A percentile compares a stretch with the other conserved stretches of the same genome.
Conservation (phyloP, 1,140 invertebrate species). For the Linepithema humile region DNA sequence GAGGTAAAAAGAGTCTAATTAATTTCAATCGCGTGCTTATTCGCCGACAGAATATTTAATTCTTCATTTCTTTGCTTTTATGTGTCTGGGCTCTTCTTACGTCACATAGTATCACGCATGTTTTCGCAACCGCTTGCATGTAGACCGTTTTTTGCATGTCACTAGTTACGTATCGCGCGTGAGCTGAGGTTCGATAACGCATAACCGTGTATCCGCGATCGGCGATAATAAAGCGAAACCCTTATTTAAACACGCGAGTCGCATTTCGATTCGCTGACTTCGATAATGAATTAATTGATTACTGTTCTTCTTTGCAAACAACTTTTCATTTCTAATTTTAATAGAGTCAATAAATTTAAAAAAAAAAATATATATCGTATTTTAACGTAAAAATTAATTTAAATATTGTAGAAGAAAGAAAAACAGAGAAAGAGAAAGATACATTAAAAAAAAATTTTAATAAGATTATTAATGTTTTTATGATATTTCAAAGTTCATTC, state of each 20-base stretch:
- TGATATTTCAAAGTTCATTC: neutral
- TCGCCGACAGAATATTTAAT: conserved; percentile 63
- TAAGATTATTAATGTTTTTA: neutral
- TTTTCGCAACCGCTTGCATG: conserved; percentile 70
- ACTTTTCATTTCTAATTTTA: neutral
- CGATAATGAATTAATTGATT: conserved; percentile 15
- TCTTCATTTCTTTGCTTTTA: conserved; percentile 59
- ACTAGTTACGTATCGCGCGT: conserved; percentile 32
- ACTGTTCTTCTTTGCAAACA: neutral
- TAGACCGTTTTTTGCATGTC: conserved; percentile 73
- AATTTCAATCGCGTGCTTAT: conserved; percentile 61
- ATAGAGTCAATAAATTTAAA: neutral
- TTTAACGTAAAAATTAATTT: neutral
- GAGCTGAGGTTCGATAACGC: conserved; percentile 47
- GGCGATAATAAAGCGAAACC: neutral
- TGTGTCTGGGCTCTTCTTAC: conserved; percentile 18
- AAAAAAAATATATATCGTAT: neutral
- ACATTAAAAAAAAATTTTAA: neutral
- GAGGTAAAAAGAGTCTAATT: conserved; percentile 6
- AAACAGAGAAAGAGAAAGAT: too few relatives aligned
- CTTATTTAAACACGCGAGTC: conserved; percentile 21
- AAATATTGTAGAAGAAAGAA: too few relatives aligned
- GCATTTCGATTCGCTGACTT: neutral
- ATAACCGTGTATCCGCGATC: conserved; percentile 46
- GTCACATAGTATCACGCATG: conserved; percentile 75